Base-by-base conservation (phyloP, 2,113 vertebrate species). In the Phoxinus phoxinus region DNA sequence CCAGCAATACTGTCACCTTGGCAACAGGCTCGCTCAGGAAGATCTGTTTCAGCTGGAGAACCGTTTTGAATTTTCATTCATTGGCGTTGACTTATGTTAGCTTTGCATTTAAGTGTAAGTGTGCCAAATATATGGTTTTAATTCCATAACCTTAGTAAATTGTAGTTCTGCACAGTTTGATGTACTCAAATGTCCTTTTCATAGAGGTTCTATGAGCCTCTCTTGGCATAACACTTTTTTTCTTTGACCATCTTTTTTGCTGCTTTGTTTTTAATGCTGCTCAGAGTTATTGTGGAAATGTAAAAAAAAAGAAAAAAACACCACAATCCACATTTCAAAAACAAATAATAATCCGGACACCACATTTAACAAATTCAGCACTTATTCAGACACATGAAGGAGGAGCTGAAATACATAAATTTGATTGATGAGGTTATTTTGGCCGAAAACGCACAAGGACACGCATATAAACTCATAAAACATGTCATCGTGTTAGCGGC, bases 1-100 rank as follows among this genome's bases (percentile, higher is more conserved):
- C 51, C 75, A 58, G 35, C 15, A 19, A 44, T 80, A 63, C 77
- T 53, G 80, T 81, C 53, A 15, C 79, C 59, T 3, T 81, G 79
- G 41, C 58, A 51, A 81, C 79, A 65, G 44, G 41, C 44, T 65
- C 9, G 13, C 25, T 80, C 77, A 44, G 32, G 59, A 37, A 32
- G 4, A 74, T 74, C n/a, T 46, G 41, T 8, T 25, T 74, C 71
- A 74, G 71, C 37, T 46, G 41, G 23, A 71, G 35, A 71, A 71
- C 25, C 9, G 21, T n/a, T 58, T 78, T n/a, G 30, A 78, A 78
- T 19, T 27, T n/a, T 44, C 35, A 61, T 25, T n/a, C 41, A 46
- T 3, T 27, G 71, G 9, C 27, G 5, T 58, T 56, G 2, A 37
- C 19, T 7, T 78, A 58, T 13, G 51, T 78, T 37, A 11, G 21